A percentile compares a stretch with the other conserved stretches of the same genome.
Evolutionary conservation across 2,113 vertebrate species (phyloP).

Genomic region (Pelecanus crispus): DNA sequence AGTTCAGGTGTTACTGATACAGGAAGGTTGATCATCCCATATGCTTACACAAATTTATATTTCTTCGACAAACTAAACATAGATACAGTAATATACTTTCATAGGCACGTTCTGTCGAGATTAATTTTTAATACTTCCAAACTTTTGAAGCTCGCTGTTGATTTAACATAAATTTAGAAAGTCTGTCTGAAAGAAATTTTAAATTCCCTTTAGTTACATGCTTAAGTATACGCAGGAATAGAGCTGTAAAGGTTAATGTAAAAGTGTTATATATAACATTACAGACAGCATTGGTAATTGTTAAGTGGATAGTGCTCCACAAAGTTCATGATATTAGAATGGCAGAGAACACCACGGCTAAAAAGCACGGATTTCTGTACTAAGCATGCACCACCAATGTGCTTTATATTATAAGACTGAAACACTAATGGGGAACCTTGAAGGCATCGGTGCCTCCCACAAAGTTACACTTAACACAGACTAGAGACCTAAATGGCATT

Average conservation of each 20-base stretch:
- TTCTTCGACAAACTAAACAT: not conserved
- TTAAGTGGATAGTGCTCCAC: not conserved
- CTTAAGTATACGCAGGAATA: not conserved
- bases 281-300: not conserved
- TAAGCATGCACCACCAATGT: not conserved
- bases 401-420: not conserved
- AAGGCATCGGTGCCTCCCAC: not conserved
- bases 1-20: not conserved
- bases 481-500: not conserved
- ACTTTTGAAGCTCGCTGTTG: not conserved
- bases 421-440: not conserved
- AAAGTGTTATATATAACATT: not conserved
- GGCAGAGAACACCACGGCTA: not conserved
- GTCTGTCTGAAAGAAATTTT: not conserved
- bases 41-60: not conserved
- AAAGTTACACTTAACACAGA: not conserved
- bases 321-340: not conserved
- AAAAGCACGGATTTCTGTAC: rapidly evolving
- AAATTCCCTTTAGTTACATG: not conserved
- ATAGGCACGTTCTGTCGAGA: not conserved
- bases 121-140: not conserved
- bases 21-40: not conserved
- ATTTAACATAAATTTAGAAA: not conserved
- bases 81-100: not conserved
- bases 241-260: not conserved